These are phyloP conservation scores for Noctua janthina DNA, from an alignment of 2,888 invertebrate genomes.

Conservation along the genomic window DNA sequence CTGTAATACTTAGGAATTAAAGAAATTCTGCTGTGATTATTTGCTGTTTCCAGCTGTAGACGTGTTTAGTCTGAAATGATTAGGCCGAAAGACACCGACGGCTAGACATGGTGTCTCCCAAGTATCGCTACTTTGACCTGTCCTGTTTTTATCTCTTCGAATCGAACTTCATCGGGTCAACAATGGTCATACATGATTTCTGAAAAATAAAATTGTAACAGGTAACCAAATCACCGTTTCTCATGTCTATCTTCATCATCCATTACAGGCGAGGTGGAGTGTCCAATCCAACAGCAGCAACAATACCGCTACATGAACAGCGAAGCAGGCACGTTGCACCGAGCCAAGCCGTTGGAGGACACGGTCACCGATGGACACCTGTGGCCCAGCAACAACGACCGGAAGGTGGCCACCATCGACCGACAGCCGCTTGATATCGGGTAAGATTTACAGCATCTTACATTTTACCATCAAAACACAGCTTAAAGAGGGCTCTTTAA, in stretches of 20 bases:
- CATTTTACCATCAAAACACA: neutral
- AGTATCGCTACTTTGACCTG: neutral
- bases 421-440: conserved; percentile 88
- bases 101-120: neutral
- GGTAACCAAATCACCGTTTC: neutral
- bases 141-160: neutral
- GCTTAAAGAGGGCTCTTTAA: too few relatives aligned
- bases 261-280: conserved; percentile 88
- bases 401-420: conserved; percentile 87
- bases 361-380: conserved; percentile 88
- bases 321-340: conserved; percentile 88
- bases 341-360: conserved; percentile 88
- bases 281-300: conserved; percentile 89
- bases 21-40: neutral
- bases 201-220: neutral
- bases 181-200: too few relatives aligned
- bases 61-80: neutral
- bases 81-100: neutral
- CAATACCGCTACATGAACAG: conserved; percentile 90
- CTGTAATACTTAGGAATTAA: neutral
- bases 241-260: neutral
- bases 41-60: too few relatives aligned
- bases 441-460: conserved; percentile 67
- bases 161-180: too few relatives aligned
- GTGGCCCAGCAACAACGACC: conserved; percentile 89